Conservation (phyloP, 2,888 invertebrate genomes). For the Andrena camellia region DNA sequence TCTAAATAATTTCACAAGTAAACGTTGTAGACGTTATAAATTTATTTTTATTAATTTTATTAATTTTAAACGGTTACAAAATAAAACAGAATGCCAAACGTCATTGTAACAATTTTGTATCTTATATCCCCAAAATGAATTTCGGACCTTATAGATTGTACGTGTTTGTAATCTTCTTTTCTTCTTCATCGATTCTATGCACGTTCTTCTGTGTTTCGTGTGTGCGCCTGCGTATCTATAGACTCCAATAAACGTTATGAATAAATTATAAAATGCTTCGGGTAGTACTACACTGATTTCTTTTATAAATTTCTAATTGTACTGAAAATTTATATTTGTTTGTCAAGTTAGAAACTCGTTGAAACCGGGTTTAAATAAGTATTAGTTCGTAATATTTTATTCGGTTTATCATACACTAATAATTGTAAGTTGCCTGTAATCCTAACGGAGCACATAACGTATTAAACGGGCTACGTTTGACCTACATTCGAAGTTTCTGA, state of each 20-base stretch:
- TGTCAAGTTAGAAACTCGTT: neutral
- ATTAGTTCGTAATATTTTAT: neutral
- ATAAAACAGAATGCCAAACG: no score
- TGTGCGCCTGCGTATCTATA: no score
- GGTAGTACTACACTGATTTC: neutral
- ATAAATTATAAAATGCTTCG: neutral
- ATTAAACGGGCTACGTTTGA: slow-evolving; percentile 21
- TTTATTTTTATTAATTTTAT: no score
- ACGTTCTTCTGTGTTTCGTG: no score
- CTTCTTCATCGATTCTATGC: neutral
- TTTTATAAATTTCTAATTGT: neutral
- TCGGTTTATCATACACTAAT: neutral
- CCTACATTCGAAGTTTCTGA: slow-evolving; percentile 35
- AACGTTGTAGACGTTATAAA: no score
- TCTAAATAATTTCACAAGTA: no score
- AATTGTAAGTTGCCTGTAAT: neutral
- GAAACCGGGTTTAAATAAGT: neutral
- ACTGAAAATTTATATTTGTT: neutral
- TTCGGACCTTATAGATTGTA: neutral
- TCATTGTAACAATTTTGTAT: no score
- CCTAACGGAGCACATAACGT: neutral
- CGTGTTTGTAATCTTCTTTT: neutral
- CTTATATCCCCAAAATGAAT: neutral
- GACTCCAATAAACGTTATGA: neutral
- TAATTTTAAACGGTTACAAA: no score